Base-by-base conservation (phyloP, 1,140 invertebrate species). In the Drosophila lowei region DNA sequence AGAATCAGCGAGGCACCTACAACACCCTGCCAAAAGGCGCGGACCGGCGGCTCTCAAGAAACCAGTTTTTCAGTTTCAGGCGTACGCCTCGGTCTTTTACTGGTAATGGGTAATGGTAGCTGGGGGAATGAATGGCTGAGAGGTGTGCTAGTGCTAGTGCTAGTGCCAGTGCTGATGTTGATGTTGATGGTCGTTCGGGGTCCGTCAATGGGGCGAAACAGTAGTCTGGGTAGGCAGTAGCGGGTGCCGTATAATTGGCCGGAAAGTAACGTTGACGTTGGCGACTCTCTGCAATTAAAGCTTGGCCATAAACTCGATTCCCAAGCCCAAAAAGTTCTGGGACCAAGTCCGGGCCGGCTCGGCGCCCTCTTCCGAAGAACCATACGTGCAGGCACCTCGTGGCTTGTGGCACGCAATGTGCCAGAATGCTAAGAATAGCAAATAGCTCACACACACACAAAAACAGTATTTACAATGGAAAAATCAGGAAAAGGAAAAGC, bases 371-470 rank as follows among this genome's bases (percentile, higher is more conserved):
- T 34, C 44, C 46, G 49, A 7, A 30, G 48, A n/a, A 30, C 21
- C 49, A 44, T 38, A 61, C 48, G 68, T 49, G 42, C 42, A n/a
- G 30, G 43, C 43, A 57, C 41, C 16, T 34, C 28, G 38, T 13
- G 28, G n/a, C 34, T 25, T 28, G 13, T 57, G 34, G 59, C 79
- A 83, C 79, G 79, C 79, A 78, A 84, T 85, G 77, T 67, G 57
- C 46, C 75, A 63, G 62, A 60, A 74, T 75, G 57, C 59, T 50
- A 71, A 57, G 79, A 79, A 79, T 79, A 84, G 72, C 75, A 84
- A 84, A 84, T 74, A 84, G 52, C 55, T 50, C 9, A 4, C 34
- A 38, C 34, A 38, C 30, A 28, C 48, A 62, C 23, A 23, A 49
- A 42, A 55, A 56, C 18, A 53, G 23, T 67, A 67, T 68, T 68